Conservation (phyloP, 2,113 vertebrate species). For the Indicator indicator region DNA sequence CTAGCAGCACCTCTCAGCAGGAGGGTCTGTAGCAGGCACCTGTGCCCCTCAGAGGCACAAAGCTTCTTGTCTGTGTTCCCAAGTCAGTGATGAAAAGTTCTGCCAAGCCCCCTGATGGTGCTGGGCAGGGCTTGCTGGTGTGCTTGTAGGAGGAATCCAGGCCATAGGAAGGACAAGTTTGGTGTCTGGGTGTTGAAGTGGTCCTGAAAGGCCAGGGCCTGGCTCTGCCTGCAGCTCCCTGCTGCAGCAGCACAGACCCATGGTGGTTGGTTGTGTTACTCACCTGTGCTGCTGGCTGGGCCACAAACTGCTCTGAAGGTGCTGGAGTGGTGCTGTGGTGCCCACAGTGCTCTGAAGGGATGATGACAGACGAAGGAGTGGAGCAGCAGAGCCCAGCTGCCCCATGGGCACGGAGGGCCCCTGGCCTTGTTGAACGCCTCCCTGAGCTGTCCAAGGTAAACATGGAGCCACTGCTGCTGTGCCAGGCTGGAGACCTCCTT, state of each 20-base stretch:
- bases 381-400: background rate
- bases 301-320: fast-evolving
- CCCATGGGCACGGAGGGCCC: constrained; percentile 23
- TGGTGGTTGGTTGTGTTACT: fast-evolving
- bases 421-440: constrained; percentile 3
- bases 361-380: background rate
- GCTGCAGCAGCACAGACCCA: fast-evolving
- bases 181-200: fast-evolving
- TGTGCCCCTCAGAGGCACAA: background rate
- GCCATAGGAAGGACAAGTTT: too few species aligned
- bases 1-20: too few species aligned
- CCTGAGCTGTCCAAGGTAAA: constrained; percentile 63
- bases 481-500: background rate
- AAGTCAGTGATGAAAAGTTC: background rate
- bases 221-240: fast-evolving
- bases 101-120: background rate
- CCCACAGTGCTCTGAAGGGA: background rate
- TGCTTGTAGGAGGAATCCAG: fast-evolving
- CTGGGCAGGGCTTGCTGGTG: background rate
- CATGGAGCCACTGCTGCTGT: background rate
- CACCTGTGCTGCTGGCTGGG: fast-evolving
- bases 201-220: background rate
- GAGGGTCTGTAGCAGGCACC: background rate
- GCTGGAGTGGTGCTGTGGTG: background rate
- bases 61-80: background rate